Evolutionary conservation across 2,113 vertebrate genomes (phyloP), one percentile per base, ranked within the genome.

Genomic region (Sander vitreus): DNA sequence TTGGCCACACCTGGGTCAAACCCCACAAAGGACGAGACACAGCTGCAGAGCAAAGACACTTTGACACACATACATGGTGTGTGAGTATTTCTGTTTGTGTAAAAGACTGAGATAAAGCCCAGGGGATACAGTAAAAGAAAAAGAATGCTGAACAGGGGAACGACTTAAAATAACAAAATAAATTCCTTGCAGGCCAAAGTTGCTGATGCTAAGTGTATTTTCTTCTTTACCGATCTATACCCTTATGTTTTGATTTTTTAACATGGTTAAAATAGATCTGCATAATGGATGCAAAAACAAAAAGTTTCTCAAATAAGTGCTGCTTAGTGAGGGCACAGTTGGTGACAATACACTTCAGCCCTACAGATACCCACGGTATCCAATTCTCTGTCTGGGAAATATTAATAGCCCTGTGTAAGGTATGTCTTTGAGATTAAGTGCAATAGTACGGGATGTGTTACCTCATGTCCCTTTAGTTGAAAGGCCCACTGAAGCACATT

Each of bases 121-220:
- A 30, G 36, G 79, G 77, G 82, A 81, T 53, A 58, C 53, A 82
- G 75, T 55, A 80, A 85, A 80, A 73, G 25, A 82, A 86, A 3
- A 60, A 78, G 55, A 85, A 69, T 77, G 87, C 88, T 93, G 90
- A 92, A 89, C 51, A 73, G 73, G 57, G 85, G 51, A 86, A 79
- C 6, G 1, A 39, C 76, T 87, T 53, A 76, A 86, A 91, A 90
- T 75, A 90, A 82, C 73, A 60, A 77, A 84, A 78, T 53, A 23
- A 83, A 87, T 89, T 92, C 88, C 88, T 89, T 47, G 69, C 73
- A 76, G 88, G 84, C 73, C 77, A 87, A 86, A 90, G 81, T 72
- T 90, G 89, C 91, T 92, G 88, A 93, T 90, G 80, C 79, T 68
- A 18, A 2, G 18, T 23, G 58, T 77, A 54, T 76, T 76, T 81